These are phyloP conservation scores for Pemphredon lugubris DNA, from an alignment of 2,888 invertebrate species.

Conservation along the genomic window DNA sequence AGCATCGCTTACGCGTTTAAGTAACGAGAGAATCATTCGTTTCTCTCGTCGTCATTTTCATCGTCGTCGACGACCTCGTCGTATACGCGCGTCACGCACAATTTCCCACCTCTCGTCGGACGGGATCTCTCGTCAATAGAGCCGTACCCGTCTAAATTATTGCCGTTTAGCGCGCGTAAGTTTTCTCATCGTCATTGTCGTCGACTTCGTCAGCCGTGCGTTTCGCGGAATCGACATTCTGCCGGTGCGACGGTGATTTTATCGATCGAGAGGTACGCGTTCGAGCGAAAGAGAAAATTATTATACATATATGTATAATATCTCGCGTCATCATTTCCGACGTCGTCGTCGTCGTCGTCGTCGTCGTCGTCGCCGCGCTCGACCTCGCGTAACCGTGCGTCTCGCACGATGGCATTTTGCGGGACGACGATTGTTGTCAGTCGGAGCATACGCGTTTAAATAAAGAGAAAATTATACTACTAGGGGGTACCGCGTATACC, in stretches of 20 bases:
- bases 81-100: no score
- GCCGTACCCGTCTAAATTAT: no score
- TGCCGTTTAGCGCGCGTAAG: no score
- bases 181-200: constrained; percentile 1
- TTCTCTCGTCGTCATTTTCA: background rate
- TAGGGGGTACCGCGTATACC: constrained; percentile 41
- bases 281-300: no score
- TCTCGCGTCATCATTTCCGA: no score
- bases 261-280: no score
- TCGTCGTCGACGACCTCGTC: background rate
- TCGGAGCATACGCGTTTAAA: constrained; percentile 43
- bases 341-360: constrained; percentile 27
- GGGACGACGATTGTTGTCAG: constrained; percentile 59
- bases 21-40: no score
- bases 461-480: constrained; percentile 20
- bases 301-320: no score
- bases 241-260: no score
- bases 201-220: background rate
- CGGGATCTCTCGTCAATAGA: no score
- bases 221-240: no score
- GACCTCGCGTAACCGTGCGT: constrained; percentile 36
- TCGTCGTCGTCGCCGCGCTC: constrained; percentile 37
- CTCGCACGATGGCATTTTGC: constrained; percentile 53
- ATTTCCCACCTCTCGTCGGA: no score
- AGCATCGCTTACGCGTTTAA: constrained; percentile 39